Percentiles rank a stretch among this genome's conserved stretches.
Evolutionary conservation across 2,113 vertebrate species (phyloP).

Genomic region (Formicarius rufipectus): DNA sequence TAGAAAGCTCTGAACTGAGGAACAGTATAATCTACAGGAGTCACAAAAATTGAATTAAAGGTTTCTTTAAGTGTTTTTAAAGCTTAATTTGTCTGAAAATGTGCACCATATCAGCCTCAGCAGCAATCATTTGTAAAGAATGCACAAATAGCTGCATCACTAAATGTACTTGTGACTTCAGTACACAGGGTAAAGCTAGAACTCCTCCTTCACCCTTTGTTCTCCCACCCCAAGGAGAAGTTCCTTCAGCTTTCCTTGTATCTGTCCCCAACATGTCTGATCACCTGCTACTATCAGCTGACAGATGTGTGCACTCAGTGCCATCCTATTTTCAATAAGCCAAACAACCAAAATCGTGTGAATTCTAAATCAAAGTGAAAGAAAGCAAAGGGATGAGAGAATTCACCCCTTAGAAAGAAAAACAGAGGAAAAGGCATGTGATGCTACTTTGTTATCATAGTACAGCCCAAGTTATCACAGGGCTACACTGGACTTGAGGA

Average conservation of each 20-base stretch:
- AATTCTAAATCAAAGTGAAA: neutral
- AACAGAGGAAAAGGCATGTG: neutral
- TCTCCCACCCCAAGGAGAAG: neutral
- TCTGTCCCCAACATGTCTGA: neutral
- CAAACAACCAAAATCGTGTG: neutral
- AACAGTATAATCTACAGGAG: neutral
- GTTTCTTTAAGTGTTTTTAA: neutral
- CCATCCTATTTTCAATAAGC: neutral
- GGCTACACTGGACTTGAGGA: neutral
- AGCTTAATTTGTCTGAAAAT: neutral
- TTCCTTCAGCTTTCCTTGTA: neutral
- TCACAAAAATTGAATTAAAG: neutral
- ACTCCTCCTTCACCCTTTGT: neutral
- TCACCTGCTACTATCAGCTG: neutral
- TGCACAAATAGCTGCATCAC: neutral
- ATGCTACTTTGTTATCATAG: neutral
- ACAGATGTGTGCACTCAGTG: neutral
- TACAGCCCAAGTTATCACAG: neutral
- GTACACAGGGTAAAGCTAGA: neutral
- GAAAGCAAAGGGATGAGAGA: neutral
- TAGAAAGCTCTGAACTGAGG: neutral
- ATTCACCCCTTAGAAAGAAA: neutral
- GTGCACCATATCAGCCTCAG: neutral
- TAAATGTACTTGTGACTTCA: neutral
- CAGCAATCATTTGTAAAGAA: neutral